These are phyloP conservation scores for Oophaga sylvatica DNA, from an alignment of 2,797 vertebrate genomes.

Conservation along the genomic window DNA sequence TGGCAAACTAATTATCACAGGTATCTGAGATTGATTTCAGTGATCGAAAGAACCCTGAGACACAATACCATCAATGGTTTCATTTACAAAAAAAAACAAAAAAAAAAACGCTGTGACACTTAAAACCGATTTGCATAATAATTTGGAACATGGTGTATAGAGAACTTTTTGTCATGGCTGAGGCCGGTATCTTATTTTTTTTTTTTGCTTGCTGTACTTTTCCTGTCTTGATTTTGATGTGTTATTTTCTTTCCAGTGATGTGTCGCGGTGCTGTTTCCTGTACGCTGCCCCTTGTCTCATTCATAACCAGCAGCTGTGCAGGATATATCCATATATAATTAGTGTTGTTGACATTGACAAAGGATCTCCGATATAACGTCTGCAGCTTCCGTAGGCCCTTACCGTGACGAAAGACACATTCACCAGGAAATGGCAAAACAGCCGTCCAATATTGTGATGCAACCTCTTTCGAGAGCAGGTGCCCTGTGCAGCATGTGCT, in stretches of 20 bases:
- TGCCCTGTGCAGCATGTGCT: background rate
- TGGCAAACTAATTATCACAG: too few species aligned
- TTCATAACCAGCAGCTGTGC: background rate
- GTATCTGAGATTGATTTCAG: too few species aligned
- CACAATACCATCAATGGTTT: too few species aligned
- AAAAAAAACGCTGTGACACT: too few species aligned
- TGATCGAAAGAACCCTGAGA: too few species aligned
- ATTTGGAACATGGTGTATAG: too few species aligned
- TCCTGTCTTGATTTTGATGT: background rate
- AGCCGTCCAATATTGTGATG: background rate
- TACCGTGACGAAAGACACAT: background rate
- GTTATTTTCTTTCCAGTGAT: background rate
- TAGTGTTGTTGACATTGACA: constrained; percentile 20
- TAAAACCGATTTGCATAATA: too few species aligned
- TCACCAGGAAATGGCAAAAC: background rate
- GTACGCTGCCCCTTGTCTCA: background rate
- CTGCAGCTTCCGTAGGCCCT: background rate
- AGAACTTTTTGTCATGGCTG: too few species aligned
- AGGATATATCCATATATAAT: constrained; percentile 33
- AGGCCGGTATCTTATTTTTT: too few species aligned
- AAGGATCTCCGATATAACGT: background rate
- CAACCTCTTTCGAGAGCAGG: background rate
- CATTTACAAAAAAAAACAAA: too few species aligned
- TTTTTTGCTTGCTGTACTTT: background rate
- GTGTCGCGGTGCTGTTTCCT: constrained; percentile 4